Percentiles rank a stretch among this genome's conserved stretches.
phyloP scores from a whole-genome alignment of 2,888 invertebrate genomes.

The Chymomyza amoena region DNA sequence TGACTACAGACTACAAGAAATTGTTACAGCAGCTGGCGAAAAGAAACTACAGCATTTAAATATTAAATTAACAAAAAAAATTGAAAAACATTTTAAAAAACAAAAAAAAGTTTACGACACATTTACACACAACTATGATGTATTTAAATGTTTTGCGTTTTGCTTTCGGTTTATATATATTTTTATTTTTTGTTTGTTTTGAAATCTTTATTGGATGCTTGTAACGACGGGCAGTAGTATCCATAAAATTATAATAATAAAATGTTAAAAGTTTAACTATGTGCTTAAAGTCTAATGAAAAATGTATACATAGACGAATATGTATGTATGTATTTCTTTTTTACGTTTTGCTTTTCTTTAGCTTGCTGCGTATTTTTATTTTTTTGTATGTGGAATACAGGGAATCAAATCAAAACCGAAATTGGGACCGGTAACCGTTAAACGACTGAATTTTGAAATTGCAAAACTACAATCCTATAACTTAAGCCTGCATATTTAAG shows the following conservation, averaged over 20 bases:
- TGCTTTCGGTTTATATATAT: constrained; percentile 20
- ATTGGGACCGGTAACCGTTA: background rate
- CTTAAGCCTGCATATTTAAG: background rate
- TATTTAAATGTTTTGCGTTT: constrained; percentile 30
- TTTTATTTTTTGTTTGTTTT: constrained; percentile 48
- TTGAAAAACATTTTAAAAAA: background rate
- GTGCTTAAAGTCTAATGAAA: constrained; percentile 77
- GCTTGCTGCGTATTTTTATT: constrained; percentile 28
- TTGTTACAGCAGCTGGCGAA: constrained; percentile 50
- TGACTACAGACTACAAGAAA: constrained; percentile 60
- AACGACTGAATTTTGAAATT: background rate
- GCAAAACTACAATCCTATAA: background rate
- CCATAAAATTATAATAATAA: constrained; percentile 77
- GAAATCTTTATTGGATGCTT: constrained; percentile 77
- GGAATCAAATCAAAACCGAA: background rate
- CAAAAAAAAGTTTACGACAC: constrained; percentile 10
- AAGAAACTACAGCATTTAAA: constrained; percentile 49
- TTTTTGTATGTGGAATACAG: constrained; percentile 26
- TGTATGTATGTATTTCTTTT: constrained; percentile 67
- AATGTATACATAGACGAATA: constrained; percentile 78
- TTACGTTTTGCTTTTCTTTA: constrained; percentile 43
- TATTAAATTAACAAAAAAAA: constrained; percentile 7
- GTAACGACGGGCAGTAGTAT: constrained; percentile 77
- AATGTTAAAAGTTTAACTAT: constrained; percentile 78
- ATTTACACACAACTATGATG: constrained; percentile 18